A percentile compares a stretch with the other conserved stretches of the same genome.
Evolutionary conservation across 2,888 invertebrate genomes (phyloP).

Genomic region (Epsilonema sp.): DNA sequence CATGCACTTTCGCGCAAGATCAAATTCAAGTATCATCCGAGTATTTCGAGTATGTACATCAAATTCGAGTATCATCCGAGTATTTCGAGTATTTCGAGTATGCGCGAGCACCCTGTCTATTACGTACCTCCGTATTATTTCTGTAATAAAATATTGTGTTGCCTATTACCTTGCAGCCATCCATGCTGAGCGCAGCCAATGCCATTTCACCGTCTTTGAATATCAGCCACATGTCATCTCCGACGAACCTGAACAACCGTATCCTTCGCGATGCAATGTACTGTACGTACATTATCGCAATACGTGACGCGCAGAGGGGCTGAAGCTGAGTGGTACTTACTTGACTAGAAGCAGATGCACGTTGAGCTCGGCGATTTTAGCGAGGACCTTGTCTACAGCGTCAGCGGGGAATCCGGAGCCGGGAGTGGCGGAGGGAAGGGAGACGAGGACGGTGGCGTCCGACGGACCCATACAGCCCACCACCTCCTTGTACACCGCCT

Average conservation of each 20-base stretch:
- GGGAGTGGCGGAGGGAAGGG: constrained; percentile 22
- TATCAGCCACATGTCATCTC: constrained; percentile 69
- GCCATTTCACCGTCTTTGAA: constrained; percentile 75
- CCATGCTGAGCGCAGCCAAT: constrained; percentile 37
- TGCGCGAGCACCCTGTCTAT: too few relatives aligned
- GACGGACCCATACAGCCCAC: constrained; percentile 55
- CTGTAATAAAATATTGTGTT: too few relatives aligned
- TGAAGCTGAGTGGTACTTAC: constrained; percentile 13
- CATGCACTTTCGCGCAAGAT: too few relatives aligned
- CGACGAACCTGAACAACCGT: constrained; percentile 47
- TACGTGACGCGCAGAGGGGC: too few relatives aligned
- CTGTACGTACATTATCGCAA: too few relatives aligned
- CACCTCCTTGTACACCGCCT: constrained; percentile 51
- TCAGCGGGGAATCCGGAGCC: constrained; percentile 15
- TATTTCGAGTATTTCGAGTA: too few relatives aligned
- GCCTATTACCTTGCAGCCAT: constrained; percentile 25
- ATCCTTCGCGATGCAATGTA: too few relatives aligned
- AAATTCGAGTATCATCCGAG: too few relatives aligned
- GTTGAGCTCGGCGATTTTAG: constrained; percentile 19
- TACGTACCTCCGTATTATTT: too few relatives aligned
- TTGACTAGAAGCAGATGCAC: constrained; percentile 19
- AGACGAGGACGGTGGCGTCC: constrained; percentile 71
- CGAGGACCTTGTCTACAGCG: constrained; percentile 15
- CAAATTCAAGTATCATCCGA: too few relatives aligned
- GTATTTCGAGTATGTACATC: too few relatives aligned